These are phyloP conservation scores for Criorhina ranunculi DNA, from an alignment of 2,888 invertebrate species.

Conservation along the genomic window DNA sequence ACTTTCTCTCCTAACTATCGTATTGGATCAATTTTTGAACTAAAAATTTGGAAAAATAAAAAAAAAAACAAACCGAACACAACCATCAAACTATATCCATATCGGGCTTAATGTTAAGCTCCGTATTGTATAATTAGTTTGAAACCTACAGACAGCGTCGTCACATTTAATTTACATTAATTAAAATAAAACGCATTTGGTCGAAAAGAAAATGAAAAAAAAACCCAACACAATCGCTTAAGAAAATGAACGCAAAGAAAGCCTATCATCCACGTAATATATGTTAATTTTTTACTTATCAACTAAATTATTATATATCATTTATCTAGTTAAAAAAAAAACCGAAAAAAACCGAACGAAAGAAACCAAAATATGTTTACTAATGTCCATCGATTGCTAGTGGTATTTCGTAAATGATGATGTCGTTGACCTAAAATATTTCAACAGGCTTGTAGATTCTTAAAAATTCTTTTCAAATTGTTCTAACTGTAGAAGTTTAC, in stretches of 20 bases:
- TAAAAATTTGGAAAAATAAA: neutral
- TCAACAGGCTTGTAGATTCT: neutral
- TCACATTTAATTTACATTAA: slow-evolving; percentile 40
- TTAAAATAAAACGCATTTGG: slow-evolving; percentile 20
- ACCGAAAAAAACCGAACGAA: neutral
- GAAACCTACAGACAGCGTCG: slow-evolving; percentile 26
- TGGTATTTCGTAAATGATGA: slow-evolving; percentile 1
- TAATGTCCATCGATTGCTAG: neutral
- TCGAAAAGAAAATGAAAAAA: neutral
- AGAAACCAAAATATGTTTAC: neutral
- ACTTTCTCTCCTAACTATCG: slow-evolving; percentile 44
- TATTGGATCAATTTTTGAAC: slow-evolving; percentile 4
- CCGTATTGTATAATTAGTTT: slow-evolving; percentile 32
- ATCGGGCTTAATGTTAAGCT: slow-evolving; percentile 10
- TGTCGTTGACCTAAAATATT: slow-evolving; percentile 28
- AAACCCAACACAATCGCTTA: neutral
- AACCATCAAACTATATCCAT: slow-evolving; percentile 22
- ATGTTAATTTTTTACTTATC: slow-evolving; percentile 2
- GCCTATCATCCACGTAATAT: slow-evolving; percentile 13
- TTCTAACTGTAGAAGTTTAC: neutral
- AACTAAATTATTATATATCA: slow-evolving; percentile 9
- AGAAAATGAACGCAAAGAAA: neutral
- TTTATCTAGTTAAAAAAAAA: neutral
- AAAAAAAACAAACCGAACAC: neutral
- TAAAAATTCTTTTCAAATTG: neutral